A percentile compares a stretch with the other conserved stretches of the same genome.
phyloP scores from a whole-genome alignment of 2,888 invertebrate species.

The Drosophila falleni region DNA sequence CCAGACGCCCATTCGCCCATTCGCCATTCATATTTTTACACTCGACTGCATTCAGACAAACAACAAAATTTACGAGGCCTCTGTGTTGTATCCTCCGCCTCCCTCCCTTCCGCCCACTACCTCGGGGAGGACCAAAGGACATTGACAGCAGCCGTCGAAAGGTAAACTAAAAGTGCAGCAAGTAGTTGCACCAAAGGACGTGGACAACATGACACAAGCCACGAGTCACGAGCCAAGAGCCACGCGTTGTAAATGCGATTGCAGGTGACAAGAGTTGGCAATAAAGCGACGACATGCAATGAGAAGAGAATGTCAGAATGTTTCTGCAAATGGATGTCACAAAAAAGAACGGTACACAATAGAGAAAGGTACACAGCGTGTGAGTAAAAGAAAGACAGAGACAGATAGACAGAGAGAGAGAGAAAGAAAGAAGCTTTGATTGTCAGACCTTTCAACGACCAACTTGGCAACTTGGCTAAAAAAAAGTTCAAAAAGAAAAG shows the following conservation, averaged over 20 bases:
- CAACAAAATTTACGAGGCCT: slow-evolving; percentile 42
- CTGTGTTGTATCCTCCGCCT: slow-evolving; percentile 10
- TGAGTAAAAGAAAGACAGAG: not conserved
- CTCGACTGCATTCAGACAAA: slow-evolving; percentile 72
- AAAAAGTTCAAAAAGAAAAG: slow-evolving; percentile 6
- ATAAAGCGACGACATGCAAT: slow-evolving; percentile 42
- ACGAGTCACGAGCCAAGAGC: slow-evolving; percentile 15
- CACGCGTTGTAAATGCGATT: slow-evolving; percentile 50
- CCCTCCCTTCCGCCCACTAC: not conserved
- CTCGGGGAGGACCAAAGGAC: slow-evolving; percentile 58
- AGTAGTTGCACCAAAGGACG: slow-evolving; percentile 62
- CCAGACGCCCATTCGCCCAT: slow-evolving; percentile 67
- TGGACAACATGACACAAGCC: slow-evolving; percentile 38
- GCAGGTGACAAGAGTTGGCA: slow-evolving; percentile 68
- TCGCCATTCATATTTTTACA: slow-evolving; percentile 76
- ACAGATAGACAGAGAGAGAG: slow-evolving; percentile 11
- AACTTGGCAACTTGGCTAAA: slow-evolving; percentile 37
- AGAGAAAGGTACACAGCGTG: slow-evolving; percentile 35
- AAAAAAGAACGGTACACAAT: slow-evolving; percentile 21
- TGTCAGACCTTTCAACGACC: slow-evolving; percentile 66
- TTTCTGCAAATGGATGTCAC: slow-evolving; percentile 17
- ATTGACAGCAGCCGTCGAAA: slow-evolving; percentile 71
- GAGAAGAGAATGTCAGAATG: slow-evolving; percentile 45
- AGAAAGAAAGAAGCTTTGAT: slow-evolving; percentile 31
- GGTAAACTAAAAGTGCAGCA: slow-evolving; percentile 67